Base-by-base conservation (phyloP, 2,113 vertebrate genomes). In the Bubo bubo region DNA sequence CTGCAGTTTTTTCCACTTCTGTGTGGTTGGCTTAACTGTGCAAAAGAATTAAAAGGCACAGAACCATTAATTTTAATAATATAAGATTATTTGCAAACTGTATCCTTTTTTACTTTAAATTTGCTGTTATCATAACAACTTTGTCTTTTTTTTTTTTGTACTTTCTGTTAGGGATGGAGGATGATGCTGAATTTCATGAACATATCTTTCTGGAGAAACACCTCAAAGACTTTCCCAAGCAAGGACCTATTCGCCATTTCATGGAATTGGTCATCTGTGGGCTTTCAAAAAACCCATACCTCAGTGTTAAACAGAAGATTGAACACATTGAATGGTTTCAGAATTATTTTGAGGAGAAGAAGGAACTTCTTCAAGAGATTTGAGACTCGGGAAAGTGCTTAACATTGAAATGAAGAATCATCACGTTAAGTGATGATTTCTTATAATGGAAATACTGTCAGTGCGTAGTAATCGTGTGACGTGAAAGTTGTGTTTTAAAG, bases 271-370 rank as follows among this genome's bases (percentile, higher is more conserved):
- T 99, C 47, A 97, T 99, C 79, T 98, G 98, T 16, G 99, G 99
- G 72, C 98, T 99, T 89, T 98, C 99, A 1, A 99, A 98, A 97
- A 99, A 99, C 94, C 99, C 99, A 0, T 98, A 98, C 74, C 95
- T 99, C 67, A 99, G 98, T 11, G 99, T 99, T 63, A 97, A 98
- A 37, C 98, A 99, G 97, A 99, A 99, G 95, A 93, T 95, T 27
- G 99, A 99, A 52, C 99, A 99, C 74, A 99, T 99, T 62, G 98
- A 98, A 60, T 99, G 99, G 99, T 99, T 99, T 97, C 98, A 97
- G 49, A 98, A 99, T 79, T 99, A 99, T 92, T 99, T 99, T 96
- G 97, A 98, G 55, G 98, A 99, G 91, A 99, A 99, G 96, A 97
- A 98, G 77, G 98, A 98, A 27, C 37, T 99, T 90, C 98, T 99